Base-by-base conservation (phyloP, 2,888 invertebrate species). In the Deilephila porcellus region DNA sequence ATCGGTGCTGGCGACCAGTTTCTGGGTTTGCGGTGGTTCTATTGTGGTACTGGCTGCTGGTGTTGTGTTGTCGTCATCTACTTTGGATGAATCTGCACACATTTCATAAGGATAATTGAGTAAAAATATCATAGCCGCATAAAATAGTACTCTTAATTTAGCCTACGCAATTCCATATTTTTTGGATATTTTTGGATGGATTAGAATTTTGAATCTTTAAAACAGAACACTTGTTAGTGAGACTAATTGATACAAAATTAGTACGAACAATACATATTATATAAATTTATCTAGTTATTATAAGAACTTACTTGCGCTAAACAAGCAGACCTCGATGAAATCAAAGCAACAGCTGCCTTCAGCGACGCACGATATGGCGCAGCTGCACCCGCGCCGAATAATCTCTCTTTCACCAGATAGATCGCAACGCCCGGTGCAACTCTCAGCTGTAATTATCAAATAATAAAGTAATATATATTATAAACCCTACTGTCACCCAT, bases 321-420 rank as follows among this genome's bases (percentile, higher is more conserved):
- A 90, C 14, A 95, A 81, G 81, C 97, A 97, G 2, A 95, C 81
- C 6, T 95, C 95, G 2, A 95, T 85, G 85, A 95, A 97, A 87
- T 97, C 97, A 0, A 95, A 93, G 80, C 97, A 98, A 84, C 97
- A 98, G 32, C 93, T 92, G 0, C 91, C 91, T 0, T 86, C 83
- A 0, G 90, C 82, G 1, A 95, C 84, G 79, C 97, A 97, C 0
- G 89, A 83, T 0, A 91, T 79, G 71, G 93, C 90, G 78, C 97
- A 97, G 63, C 95, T 95, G 80, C 97, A 97, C 0, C 88, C 84
- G 1, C 53, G 52, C 11, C 8, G 45, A n/a, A 19, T 32, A 17
- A 19, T 32, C 25, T 32, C 20, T 2, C 25, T 53, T 0, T 6
- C 64, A 45, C 32, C 74, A 6, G 60, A 62, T 8, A 76, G 53